phyloP scores from a whole-genome alignment of 2,797 vertebrate species.

The Remorina albescens region DNA sequence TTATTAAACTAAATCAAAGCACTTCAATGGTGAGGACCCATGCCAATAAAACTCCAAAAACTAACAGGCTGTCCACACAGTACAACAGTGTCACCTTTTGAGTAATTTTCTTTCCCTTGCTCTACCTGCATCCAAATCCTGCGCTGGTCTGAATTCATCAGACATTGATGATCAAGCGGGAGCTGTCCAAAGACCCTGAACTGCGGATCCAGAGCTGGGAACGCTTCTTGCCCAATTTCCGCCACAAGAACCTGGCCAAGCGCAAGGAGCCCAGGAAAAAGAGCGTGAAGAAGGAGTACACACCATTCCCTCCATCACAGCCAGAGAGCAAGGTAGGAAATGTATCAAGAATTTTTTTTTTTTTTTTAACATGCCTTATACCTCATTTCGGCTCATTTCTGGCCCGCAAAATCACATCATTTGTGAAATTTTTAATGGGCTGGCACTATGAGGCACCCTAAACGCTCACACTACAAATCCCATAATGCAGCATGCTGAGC shows the following conservation, averaged over 20 bases:
- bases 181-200: slow-evolving; percentile 93
- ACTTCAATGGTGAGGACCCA: no score
- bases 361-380: no score
- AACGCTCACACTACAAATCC: no score
- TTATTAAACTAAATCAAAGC: background rate
- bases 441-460: no score
- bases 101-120: background rate
- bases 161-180: slow-evolving; percentile 98
- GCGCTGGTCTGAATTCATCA: slow-evolving; percentile 39
- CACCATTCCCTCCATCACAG: slow-evolving; percentile 94
- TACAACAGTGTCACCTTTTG: background rate
- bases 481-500: no score
- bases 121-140: no score
- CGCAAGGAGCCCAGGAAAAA: slow-evolving; percentile 94
- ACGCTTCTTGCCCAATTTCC: slow-evolving; percentile 95
- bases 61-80: no score
- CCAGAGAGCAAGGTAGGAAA: slow-evolving; percentile 94
- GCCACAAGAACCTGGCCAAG: slow-evolving; percentile 93
- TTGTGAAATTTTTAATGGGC: no score
- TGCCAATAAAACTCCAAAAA: background rate
- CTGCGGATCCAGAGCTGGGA: slow-evolving; percentile 93
- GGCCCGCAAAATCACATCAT: no score
- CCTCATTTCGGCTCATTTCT: no score
- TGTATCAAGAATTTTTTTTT: no score
- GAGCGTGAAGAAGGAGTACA: slow-evolving; percentile 93